Evolutionary conservation across 1,140 invertebrate genomes (phyloP), one percentile per base, ranked within the genome.

Genomic region (Chrysoperla carnea): DNA sequence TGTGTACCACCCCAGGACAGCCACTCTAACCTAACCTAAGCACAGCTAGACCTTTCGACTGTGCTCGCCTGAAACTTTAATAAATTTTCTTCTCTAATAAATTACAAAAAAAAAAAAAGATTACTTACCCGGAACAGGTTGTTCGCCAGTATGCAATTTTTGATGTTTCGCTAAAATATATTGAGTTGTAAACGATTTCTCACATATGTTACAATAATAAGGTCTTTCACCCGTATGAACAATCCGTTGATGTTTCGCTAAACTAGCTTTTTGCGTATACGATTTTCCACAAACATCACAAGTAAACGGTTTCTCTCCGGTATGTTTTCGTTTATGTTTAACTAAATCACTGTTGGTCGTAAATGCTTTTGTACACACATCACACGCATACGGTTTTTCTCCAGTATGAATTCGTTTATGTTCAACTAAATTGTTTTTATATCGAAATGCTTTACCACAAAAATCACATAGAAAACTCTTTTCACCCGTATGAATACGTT

Each of bases 401-500:
- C 78, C 79, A 0, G 73, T 76, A 48, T 84, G 81, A 17, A 80
- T 79, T 13, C 77, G 59, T 23, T 73, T 57, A 50, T 83, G 78
- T 51, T 78, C 75, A 55, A 77, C 80, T 39, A 83, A 61, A 45
- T 79, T 76, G 40, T 79, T 75, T 6, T 71, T 68, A 33, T 68
- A 73, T 14, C 74, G 73, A 35, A 92, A 73, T 41, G 78, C 74
- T 63, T 91, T 88, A n/a, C 75, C 75, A 59, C 85, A 87, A 28
- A 83, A 73, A 50, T 76, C 73, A 59, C 78, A 81, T 0, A 75
- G 57, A 13, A 39, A 39, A 15, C 13, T 12, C 23, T n/a, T 15
- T 31, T 60, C 58, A 45, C 58, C 58, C 29, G 58, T 58, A 50
- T 61, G 59, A 6, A 59, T 58, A 47, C 58, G 59, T 51, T 60